phyloP scores from a whole-genome alignment of 2,888 invertebrate species.

The Platerodrilus igneus region DNA sequence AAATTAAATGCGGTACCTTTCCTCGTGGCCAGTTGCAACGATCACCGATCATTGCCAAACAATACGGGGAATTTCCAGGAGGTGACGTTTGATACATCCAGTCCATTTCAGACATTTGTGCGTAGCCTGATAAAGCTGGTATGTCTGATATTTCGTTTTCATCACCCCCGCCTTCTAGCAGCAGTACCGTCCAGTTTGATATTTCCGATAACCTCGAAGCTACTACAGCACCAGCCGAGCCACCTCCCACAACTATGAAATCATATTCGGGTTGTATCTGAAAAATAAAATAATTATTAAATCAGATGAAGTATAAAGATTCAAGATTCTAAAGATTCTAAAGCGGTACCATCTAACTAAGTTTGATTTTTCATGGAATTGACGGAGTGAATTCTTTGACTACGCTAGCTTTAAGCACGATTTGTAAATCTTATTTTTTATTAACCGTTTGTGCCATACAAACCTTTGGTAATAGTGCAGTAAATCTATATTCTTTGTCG shows the following conservation, averaged over 20 bases:
- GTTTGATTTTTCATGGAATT: too few species aligned
- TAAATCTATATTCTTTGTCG: too few species aligned
- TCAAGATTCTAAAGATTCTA: too few species aligned
- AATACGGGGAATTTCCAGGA: constrained; percentile 71
- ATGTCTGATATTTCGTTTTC: constrained; percentile 87
- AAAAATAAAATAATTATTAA: constrained; percentile 31
- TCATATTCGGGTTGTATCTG: constrained; percentile 77
- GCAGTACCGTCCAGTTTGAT: constrained; percentile 74
- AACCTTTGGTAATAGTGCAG: too few species aligned
- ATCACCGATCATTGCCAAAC: constrained; percentile 81
- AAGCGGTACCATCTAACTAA: too few species aligned
- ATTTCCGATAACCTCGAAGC: constrained; percentile 79
- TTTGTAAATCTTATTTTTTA: too few species aligned
- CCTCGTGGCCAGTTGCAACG: constrained; percentile 91
- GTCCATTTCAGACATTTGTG: constrained; percentile 80
- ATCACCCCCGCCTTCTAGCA: constrained; percentile 83
- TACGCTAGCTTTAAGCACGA: too few species aligned
- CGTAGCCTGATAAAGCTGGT: constrained; percentile 78
- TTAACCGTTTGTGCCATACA: too few species aligned
- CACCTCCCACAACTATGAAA: constrained; percentile 82
- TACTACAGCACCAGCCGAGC: constrained; percentile 85
- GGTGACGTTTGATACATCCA: constrained; percentile 90
- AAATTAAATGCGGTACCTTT: constrained; percentile 53
- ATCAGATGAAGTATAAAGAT: not conserved
- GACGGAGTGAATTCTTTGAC: too few species aligned